Evolutionary conservation across 1,140 invertebrate genomes (phyloP), one percentile per base, ranked within the genome.

Genomic region (Teleopsis dalmanni): DNA sequence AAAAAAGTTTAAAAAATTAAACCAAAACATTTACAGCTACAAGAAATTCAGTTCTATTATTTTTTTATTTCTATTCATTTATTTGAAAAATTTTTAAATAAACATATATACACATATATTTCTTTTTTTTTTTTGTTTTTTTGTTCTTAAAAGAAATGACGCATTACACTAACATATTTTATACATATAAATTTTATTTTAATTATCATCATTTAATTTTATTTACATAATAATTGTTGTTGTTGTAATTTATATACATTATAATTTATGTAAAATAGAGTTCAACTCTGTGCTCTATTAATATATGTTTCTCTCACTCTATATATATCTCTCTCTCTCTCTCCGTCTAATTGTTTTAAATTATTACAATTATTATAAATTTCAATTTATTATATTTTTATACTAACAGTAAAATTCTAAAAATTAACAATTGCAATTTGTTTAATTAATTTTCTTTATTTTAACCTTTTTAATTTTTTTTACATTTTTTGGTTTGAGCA

Each of bases 71-170:
- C n/a, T 38, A 48, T 41, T 29, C 40, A 47, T 40, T 49, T 57
- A 55, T 40, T 48, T 52, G 36, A 58, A 59, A 52, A 50, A 44
- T 52, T 34, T 26, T 23, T 7, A 43, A 18, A 25, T 16, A 31
- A 43, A 43, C 18, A 43, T 29, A 43, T 23, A 21, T 19, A 16
- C 16, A 29, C 16, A 29, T 25, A 43, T 43, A 43, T 43, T 43
- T 43, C 25, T 21, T 43, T 43, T 43, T 29, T 29, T 13, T 29
- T 29, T 29, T 29, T 29, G 7, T 29, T 29, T 40, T 43, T 43
- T 29, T 43, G 27, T 43, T n/a, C 27, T 29, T 29, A 43, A 19
- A 43, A 43, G 31, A 25, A 43, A 31, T 43, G 41, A 25, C 27
- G 27, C 27, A 29, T 8, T 29, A 31, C 26, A 10, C n/a, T n/a